These are phyloP conservation scores for Aricia agestis DNA, from an alignment of 1,140 invertebrate genomes.

Conservation along the genomic window DNA sequence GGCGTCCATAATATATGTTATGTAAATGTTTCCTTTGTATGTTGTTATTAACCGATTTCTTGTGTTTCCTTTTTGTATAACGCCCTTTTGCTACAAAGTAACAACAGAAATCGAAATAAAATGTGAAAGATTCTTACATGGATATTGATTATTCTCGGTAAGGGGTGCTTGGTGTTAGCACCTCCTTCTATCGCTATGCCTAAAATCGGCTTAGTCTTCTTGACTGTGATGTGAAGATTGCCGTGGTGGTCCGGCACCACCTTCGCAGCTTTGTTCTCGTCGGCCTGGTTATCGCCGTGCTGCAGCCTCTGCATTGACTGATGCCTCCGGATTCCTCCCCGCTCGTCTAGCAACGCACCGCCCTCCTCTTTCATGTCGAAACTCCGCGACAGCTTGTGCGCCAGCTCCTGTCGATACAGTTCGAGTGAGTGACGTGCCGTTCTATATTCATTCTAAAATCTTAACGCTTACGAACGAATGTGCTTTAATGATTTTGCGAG, in stretches of 20 bases:
- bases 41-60: no score
- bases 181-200: slow-evolving; percentile 98
- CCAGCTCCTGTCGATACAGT: slow-evolving; percentile 81
- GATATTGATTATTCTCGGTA: slow-evolving; percentile 97
- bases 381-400: slow-evolving; percentile 88
- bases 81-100: not conserved
- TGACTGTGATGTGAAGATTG: slow-evolving; percentile 89
- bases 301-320: slow-evolving; percentile 83
- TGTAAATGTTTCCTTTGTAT: no score
- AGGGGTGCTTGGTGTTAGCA: slow-evolving; percentile 93
- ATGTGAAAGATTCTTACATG: slow-evolving; percentile 81
- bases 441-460: not conserved
- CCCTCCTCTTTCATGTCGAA: slow-evolving; percentile 92
- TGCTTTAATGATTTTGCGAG: not conserved
- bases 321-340: slow-evolving; percentile 77
- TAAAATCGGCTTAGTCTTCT: slow-evolving; percentile 94
- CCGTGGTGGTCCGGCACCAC: slow-evolving; percentile 90
- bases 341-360: slow-evolving; percentile 81
- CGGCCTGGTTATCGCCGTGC: slow-evolving; percentile 76
- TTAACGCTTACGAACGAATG: not conserved
- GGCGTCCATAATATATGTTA: no score
- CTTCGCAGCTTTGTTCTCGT: slow-evolving; percentile 80
- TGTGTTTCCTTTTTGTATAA: no score
- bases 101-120: not conserved
- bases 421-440: not conserved